Evolutionary conservation across 2,888 invertebrate species (phyloP).

Genomic region (Coelopa pilipes): DNA sequence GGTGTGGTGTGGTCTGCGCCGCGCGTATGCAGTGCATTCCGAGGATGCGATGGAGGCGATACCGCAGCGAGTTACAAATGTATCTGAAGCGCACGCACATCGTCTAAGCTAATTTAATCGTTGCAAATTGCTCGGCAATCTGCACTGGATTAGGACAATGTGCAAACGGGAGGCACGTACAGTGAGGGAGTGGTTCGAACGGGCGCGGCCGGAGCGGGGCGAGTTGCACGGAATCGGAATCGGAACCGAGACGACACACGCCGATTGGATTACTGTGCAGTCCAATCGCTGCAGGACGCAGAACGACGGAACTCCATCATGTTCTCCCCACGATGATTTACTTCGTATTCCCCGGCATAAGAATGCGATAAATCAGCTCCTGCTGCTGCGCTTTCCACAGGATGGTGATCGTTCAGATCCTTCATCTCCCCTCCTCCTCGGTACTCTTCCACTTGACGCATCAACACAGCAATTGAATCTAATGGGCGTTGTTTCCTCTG

Average conservation of each 20-base stretch:
- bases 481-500: no score
- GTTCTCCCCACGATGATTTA: constrained; percentile 40
- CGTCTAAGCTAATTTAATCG: constrained; percentile 66
- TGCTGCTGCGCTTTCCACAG: neutral
- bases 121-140: constrained; percentile 66
- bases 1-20: neutral
- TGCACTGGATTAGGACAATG: constrained; percentile 53
- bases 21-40: neutral
- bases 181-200: constrained; percentile 38
- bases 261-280: neutral
- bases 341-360: constrained; percentile 30
- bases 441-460: no score
- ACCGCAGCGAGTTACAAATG: constrained; percentile 21
- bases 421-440: no score
- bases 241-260: neutral
- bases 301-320: constrained; percentile 43
- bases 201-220: neutral
- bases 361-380: constrained; percentile 12
- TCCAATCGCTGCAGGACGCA: neutral
- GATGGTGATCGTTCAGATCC: no score
- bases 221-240: neutral
- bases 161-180: constrained; percentile 35
- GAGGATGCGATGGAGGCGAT: constrained; percentile 20
- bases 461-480: no score
- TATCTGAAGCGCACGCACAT: constrained; percentile 25